Percentiles rank a stretch among this genome's conserved stretches.
phyloP scores from a whole-genome alignment of 2,113 vertebrate genomes.

The Ondatra zibethicus region DNA sequence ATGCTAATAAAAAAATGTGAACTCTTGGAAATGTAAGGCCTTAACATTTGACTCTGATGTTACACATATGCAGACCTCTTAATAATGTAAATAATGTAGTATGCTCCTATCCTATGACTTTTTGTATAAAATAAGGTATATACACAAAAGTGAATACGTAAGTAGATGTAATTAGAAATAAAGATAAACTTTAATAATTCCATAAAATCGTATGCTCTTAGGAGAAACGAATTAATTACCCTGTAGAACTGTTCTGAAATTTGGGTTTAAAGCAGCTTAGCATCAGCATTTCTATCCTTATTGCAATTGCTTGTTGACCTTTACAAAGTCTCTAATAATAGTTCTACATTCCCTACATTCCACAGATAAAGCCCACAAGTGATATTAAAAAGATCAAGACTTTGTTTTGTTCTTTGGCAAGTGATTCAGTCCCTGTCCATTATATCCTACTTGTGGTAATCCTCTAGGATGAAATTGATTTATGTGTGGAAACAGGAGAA shows the following conservation, averaged over 20 bases:
- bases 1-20: background rate
- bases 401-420: conserved; percentile 34
- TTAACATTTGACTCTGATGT: background rate
- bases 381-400: conserved; percentile 16
- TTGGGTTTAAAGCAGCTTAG: background rate
- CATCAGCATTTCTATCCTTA: background rate
- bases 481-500: conserved; percentile 58
- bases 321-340: conserved; percentile 17
- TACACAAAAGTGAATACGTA: background rate
- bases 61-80: background rate
- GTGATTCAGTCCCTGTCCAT: background rate
- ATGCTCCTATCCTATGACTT: background rate
- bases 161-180: background rate
- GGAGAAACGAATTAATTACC: background rate
- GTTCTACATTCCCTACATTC: background rate
- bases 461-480: conserved; percentile 54
- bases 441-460: background rate
- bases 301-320: background rate
- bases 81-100: background rate
- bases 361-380: background rate
- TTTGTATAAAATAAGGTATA: background rate
- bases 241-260: conserved; percentile 6
- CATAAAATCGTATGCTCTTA: background rate
- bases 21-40: background rate
- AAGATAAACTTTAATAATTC: background rate